Evolutionary conservation across 1,140 invertebrate genomes (phyloP).

Genomic region (Procambarus virginalis): DNA sequence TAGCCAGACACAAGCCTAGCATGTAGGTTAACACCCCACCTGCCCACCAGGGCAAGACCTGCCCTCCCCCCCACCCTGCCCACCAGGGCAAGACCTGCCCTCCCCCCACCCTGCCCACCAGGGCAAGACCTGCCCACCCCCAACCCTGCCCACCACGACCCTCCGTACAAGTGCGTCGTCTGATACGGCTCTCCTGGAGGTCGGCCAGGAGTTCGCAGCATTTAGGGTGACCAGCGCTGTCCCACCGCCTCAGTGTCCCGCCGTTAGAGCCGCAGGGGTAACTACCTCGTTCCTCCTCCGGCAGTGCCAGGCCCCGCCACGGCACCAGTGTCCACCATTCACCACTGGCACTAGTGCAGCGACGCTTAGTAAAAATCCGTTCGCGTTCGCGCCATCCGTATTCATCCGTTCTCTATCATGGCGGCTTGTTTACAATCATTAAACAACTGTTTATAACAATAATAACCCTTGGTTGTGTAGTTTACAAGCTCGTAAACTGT

Average conservation of each 20-base stretch:
- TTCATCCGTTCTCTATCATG: too few species aligned
- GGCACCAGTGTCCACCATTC: neutral
- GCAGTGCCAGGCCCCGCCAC: neutral
- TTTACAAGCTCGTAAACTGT: too few species aligned
- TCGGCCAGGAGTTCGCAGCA: constrained; percentile 28
- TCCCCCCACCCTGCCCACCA: neutral
- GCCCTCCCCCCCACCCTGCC: neutral
- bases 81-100: neutral
- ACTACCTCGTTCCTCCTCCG: neutral
- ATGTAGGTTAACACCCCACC: constrained; percentile 29
- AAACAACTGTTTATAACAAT: too few species aligned
- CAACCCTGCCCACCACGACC: neutral
- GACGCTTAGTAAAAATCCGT: neutral
- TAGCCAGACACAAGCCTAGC: constrained; percentile 5
- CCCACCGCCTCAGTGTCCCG: constrained; percentile 20
- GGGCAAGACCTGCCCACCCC: neutral
- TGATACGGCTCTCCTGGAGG: constrained; percentile 27
- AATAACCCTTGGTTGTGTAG: too few species aligned
- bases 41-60: neutral
- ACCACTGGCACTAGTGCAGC: neutral
- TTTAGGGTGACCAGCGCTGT: constrained; percentile 32
- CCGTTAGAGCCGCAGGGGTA: constrained; percentile 11
- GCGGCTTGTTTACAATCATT: too few species aligned
- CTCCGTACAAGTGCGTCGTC: constrained; percentile 18
- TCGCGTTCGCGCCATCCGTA: too few species aligned